Evolutionary conservation across 30 jellyfish, hydroid and myxozoan genomes (phyloP), one percentile per base, ranked within the genome.

Genomic region (Aurelia coerulea): DNA sequence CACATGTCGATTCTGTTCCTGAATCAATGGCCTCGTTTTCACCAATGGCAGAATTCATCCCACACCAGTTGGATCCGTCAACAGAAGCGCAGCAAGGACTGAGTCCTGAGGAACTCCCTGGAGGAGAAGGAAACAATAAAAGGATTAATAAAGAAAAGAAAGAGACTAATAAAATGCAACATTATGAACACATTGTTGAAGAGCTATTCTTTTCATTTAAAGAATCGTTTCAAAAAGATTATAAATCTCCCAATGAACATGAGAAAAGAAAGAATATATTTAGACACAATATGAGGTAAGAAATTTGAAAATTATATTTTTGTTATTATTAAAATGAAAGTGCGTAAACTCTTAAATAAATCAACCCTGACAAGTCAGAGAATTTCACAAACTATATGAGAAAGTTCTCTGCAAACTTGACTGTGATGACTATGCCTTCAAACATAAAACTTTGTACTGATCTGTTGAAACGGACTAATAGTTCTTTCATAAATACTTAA

Each of bases 41-140:
- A 2, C 98, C 98, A 23, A 92, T 92, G 98, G 68, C 89, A 5
- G 98, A 92, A 69, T 92, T 92, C 89, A 87, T 92, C 37, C 93
- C 98, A 11, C 87, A 75, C 42, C 96, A 86, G 29, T 51, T 51
- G 68, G 75, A 75, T 11, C 52, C 78, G 31, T 19, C 82, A 71
- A 33, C 65, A 67, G 91, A 18, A 68, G 73, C 32, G 80, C 65
- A 70, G 53, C 95, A 56, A 86, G 91, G 54, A 12, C 79, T 46
- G 42, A 71, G 31, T 78, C 64, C 33, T 67, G 91, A 29, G 69
- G 84, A 83, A 46, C 52, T 39, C 4, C 90, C 66, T 39, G 69
- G 31, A 17, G 80, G 51, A 31, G 34, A 15, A 16, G 72, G 13
- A 65, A 42, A 66, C 51, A 53, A 65, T 17, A 80, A 29, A 10